Evolutionary conservation across 2,797 vertebrate genomes (phyloP).

Genomic region (Rhinella marina): DNA sequence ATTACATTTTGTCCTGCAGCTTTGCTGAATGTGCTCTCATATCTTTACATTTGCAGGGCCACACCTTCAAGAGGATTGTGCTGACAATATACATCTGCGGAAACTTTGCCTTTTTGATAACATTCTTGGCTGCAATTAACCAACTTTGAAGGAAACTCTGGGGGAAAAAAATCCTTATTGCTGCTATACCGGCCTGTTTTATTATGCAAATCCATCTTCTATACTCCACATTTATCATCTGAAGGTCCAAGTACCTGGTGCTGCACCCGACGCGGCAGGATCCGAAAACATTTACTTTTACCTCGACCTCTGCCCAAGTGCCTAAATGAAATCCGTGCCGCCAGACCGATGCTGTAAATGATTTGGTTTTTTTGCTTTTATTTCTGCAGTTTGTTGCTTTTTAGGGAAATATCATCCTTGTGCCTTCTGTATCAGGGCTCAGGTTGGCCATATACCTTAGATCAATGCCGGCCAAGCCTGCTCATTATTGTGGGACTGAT

Average conservation of each 20-base stretch:
- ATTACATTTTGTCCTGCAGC: not conserved
- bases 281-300: not conserved
- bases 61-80: constrained; percentile 77
- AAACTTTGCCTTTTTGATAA: constrained; percentile 77
- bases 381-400: not conserved
- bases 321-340: not conserved
- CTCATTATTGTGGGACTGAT: too few species aligned
- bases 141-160: constrained; percentile 68
- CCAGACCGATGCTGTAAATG: not conserved
- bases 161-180: constrained; percentile 36
- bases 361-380: not conserved
- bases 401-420: too few species aligned
- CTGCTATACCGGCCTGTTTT: not conserved
- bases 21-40: not conserved
- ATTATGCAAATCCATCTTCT: not conserved
- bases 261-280: not conserved
- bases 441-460: too few species aligned
- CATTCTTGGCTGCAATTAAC: constrained; percentile 77
- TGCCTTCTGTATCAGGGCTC: too few species aligned
- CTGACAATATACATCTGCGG: constrained; percentile 80
- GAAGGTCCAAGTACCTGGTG: not conserved
- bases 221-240: not conserved
- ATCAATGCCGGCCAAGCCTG: too few species aligned
- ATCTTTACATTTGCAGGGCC: constrained; percentile 71
- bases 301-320: not conserved